These are phyloP conservation scores for Cryptus viduatorius DNA, from an alignment of 2,888 invertebrate genomes.

Conservation along the genomic window DNA sequence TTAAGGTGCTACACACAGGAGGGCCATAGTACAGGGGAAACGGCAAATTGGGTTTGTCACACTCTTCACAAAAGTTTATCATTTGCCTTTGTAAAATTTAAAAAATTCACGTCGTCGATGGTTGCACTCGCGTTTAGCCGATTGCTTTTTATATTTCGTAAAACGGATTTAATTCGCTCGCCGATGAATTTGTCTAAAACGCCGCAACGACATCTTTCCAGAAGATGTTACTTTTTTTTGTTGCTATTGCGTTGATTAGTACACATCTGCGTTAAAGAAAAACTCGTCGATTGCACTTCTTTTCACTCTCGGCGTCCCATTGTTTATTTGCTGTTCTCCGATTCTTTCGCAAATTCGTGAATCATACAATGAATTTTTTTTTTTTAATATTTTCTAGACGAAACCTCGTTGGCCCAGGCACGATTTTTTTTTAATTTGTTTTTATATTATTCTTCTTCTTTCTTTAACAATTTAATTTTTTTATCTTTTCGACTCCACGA, in stretches of 20 bases:
- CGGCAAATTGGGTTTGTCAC: slow-evolving; percentile 24
- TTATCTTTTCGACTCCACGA: slow-evolving; percentile 16
- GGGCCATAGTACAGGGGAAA: slow-evolving; percentile 2
- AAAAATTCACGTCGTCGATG: slow-evolving; percentile 54
- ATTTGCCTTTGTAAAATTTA: slow-evolving; percentile 70
- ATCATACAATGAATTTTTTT: slow-evolving; percentile 19
- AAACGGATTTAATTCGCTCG: slow-evolving; percentile 19
- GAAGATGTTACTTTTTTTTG: slow-evolving; percentile 10
- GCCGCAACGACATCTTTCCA: slow-evolving; percentile 40
- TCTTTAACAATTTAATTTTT: slow-evolving; percentile 12
- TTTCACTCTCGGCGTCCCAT: slow-evolving; percentile 33
- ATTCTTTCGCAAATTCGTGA: slow-evolving; percentile 19
- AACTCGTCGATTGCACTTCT: slow-evolving; percentile 64
- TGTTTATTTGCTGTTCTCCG: slow-evolving; percentile 27
- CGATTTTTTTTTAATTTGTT: slow-evolving; percentile 13
- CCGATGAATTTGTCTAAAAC: slow-evolving; percentile 31
- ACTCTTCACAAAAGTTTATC: slow-evolving; percentile 63
- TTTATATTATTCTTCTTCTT: not conserved
- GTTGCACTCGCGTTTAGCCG: not conserved
- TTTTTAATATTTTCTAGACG: slow-evolving; percentile 17
- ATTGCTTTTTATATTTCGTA: slow-evolving; percentile 3
- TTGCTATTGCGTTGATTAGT: too few relatives aligned
- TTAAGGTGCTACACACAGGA: not conserved
- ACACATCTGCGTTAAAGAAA: slow-evolving; percentile 41
- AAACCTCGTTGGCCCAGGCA: slow-evolving; percentile 26